These are phyloP conservation scores for Drosophila elegans DNA, from an alignment of 1,140 invertebrate species.

Conservation along the genomic window DNA sequence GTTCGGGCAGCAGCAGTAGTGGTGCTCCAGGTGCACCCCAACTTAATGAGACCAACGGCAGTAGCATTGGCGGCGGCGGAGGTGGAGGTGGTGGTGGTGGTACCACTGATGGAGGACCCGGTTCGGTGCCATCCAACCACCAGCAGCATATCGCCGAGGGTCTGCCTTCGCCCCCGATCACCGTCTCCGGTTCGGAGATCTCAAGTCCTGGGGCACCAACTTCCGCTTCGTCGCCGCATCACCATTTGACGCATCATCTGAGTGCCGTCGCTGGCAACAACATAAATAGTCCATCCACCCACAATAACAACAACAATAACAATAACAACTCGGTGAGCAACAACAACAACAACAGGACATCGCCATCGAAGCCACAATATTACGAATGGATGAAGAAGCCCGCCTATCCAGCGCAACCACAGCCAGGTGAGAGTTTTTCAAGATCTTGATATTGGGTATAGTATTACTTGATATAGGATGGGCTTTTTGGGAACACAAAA, in stretches of 20 bases:
- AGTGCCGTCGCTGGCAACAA: constrained; percentile 60
- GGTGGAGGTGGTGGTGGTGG: constrained; percentile 8
- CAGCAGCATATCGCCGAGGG: constrained; percentile 77
- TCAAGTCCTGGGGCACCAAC: constrained; percentile 87
- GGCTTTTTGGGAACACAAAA: background rate
- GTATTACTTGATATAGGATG: background rate
- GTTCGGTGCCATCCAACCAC: constrained; percentile 41
- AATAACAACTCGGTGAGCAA: constrained; percentile 66
- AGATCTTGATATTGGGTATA: too few relatives aligned
- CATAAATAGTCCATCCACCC: constrained; percentile 73
- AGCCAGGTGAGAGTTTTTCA: constrained; percentile 89
- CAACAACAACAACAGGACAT: constrained; percentile 85
- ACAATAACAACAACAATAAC: constrained; percentile 75
- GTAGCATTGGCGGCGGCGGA: constrained; percentile 60
- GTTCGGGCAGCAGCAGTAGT: constrained; percentile 84
- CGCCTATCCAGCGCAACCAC: constrained; percentile 92
- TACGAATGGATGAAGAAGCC: constrained; percentile 96
- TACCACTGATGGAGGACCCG: constrained; percentile 14
- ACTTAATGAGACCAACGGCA: constrained; percentile 73
- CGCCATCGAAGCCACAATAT: constrained; percentile 90
- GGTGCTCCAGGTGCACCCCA: constrained; percentile 60
- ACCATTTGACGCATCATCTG: constrained; percentile 74
- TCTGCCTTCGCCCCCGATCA: constrained; percentile 87
- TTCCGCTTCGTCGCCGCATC: constrained; percentile 79
- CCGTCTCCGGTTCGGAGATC: constrained; percentile 88